Evolutionary conservation across 2,113 vertebrate species (phyloP).

Genomic region (Mellivora capensis): DNA sequence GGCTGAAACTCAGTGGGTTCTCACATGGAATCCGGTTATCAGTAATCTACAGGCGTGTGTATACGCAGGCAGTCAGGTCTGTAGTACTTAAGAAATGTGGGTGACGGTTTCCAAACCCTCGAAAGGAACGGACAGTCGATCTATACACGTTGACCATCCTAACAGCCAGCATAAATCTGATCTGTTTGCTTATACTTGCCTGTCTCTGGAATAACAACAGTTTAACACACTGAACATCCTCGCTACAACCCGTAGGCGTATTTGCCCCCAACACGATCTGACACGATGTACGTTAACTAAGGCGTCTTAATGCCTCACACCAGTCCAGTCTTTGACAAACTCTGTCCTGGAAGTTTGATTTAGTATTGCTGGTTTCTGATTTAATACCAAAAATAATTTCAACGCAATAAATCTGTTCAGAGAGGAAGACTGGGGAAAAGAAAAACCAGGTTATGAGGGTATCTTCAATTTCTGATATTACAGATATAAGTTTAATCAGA

Average conservation of each 20-base stretch:
- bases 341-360: slow-evolving; percentile 63
- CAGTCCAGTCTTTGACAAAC: slow-evolving; percentile 67
- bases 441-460: slow-evolving; percentile 58
- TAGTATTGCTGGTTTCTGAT: slow-evolving; percentile 66
- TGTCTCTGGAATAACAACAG: not conserved
- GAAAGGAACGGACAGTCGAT: not conserved
- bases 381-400: slow-evolving; percentile 69
- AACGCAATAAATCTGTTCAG: slow-evolving; percentile 71
- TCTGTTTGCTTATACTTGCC: not conserved
- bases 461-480: slow-evolving; percentile 71
- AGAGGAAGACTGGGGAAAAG: slow-evolving; percentile 66
- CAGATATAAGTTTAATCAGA: slow-evolving; percentile 38
- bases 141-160: not conserved
- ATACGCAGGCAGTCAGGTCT: not conserved
- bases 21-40: not conserved
- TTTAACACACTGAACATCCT: not conserved
- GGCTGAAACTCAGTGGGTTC: not conserved
- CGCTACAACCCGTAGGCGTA: not conserved
- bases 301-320: not conserved
- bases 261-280: not conserved
- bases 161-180: not conserved
- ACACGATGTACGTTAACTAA: not conserved
- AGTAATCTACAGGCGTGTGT: not conserved
- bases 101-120: not conserved
- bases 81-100: not conserved